Base-by-base conservation (phyloP, 2,888 invertebrate genomes). In the Papilio elwesi region DNA sequence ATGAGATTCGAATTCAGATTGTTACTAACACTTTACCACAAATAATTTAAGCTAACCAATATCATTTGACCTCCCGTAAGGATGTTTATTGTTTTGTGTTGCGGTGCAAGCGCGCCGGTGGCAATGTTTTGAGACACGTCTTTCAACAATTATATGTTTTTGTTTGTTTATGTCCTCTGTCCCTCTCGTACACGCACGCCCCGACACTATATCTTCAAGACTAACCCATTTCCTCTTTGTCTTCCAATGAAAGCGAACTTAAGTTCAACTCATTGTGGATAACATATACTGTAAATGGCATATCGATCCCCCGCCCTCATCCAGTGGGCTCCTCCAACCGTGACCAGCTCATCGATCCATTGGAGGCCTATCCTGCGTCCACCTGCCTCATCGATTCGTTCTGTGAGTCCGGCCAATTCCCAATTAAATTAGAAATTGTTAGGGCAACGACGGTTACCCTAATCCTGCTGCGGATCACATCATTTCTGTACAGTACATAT, bases 161-260 rank as follows among this genome's bases (percentile, higher is more conserved):
- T 59, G 59, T 59, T 59, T 59, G 38, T 59, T 59, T 59, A 59
- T 59, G 38, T 38, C 51, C 53, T 16, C 53, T 59, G 43, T 43
- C 43, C 43, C 43, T 9, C 43, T 8, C 7, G 36, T 38, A 59
- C 43, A 43, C 43, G 26, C 36, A 59, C 59, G n/a, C 59, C 3
- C 13, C 36, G 26, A 4, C 59, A 59, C 38, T 38, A 59, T 38
- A 38, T 36, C 57, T 59, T 2, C 3, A 4, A 13, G 9, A 0
- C 38, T 59, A 12, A 12, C 8, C 6, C 38, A 38, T n/a, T 38
- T 12, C 13, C 59, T 38, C 59, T 59, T 38, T 38, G 9, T 59
- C 59, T n/a, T 59, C 0, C 11, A 53, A 53, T 15, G 9, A 52
- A 6, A 57, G 13, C 57, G 36, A 57, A 57, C 26, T 12, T n/a